Base-by-base conservation (phyloP, 2,113 vertebrate species). In the Prolemur simus region DNA sequence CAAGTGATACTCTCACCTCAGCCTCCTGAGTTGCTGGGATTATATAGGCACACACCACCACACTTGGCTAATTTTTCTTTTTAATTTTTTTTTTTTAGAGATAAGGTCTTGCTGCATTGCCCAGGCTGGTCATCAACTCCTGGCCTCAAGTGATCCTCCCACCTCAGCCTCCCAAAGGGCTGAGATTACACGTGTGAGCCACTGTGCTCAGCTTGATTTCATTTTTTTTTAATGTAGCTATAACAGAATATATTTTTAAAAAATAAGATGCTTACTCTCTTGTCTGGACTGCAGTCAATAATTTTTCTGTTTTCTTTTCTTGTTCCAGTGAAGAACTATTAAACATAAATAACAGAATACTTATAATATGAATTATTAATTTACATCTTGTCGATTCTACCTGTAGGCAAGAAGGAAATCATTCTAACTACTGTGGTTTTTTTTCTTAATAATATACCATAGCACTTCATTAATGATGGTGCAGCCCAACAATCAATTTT, bases 291-390 rank as follows among this genome's bases (percentile, higher is more conserved):
- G 97, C 73, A 32, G 98, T 85, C 71, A 98, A 85, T 60, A 96
- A 97, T 58, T 97, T 99, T 98, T 99, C 99, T 56, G 97, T 98
- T 96, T 98, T 99, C 96, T 95, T 98, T 60, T 98, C 98, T 47
- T 99, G 99, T 86, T 98, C 98, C 73, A 99, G 0, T 84, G 98
- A 99, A 86, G 99, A 99, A 78, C 99, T 99, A 98, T 94, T 71
- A 87, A 98, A 96, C 87, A 71, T 11, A 77, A 92, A 52, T 89
- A 83, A 94, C 52, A 97, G 34, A 4, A 95, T 20, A 56, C 0
- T 87, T 97, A 78, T 83, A 95, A 93, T 86, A 87, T 88, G 84
- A 90, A 42, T 32, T 81, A 63, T 34, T 89, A 64, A 87, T n/a
- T 81, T 39, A 77, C 15, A 89, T 58, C 14, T 83, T 96, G 14